Conservation (phyloP, 2,888 invertebrate genomes). For the Hedychridium roseum region DNA sequence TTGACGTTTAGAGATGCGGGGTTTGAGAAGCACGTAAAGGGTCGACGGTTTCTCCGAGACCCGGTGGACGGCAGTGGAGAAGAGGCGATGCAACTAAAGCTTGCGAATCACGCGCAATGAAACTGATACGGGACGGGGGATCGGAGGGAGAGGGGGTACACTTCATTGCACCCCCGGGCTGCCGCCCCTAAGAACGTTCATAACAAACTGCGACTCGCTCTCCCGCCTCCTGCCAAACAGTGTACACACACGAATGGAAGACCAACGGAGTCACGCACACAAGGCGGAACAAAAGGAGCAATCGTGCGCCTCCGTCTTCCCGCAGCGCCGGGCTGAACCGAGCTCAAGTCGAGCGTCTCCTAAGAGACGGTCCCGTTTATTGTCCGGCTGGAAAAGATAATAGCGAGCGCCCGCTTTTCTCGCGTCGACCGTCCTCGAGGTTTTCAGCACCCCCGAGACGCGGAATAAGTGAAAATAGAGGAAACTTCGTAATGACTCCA, state of each 20-base stretch:
- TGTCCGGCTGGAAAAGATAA: not conserved
- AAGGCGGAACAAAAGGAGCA: slow-evolving; percentile 10
- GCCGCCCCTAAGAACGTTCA: slow-evolving; percentile 18
- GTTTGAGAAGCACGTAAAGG: too few relatives aligned
- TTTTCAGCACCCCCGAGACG: too few relatives aligned
- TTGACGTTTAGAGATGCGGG: too few relatives aligned
- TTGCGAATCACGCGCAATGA: slow-evolving; percentile 22
- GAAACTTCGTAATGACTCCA: not conserved
- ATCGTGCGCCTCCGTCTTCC: slow-evolving; percentile 14
- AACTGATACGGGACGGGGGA: slow-evolving; percentile 18
- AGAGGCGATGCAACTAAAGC: slow-evolving; percentile 13
- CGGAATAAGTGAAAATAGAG: slow-evolving; percentile 2
- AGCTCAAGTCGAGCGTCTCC: slow-evolving; percentile 16
- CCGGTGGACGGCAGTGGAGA: too few relatives aligned
- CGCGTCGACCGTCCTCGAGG: too few relatives aligned
- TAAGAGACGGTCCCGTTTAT: slow-evolving; percentile 15
- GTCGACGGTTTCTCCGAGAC: too few relatives aligned
- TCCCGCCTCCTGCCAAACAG: not conserved
- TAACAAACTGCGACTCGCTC: slow-evolving; percentile 21
- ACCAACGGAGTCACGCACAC: slow-evolving; percentile 6
- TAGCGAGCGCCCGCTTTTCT: too few relatives aligned
- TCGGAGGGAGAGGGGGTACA: not conserved
- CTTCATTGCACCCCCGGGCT: slow-evolving; percentile 13
- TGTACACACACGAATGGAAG: not conserved
- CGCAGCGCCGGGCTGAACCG: slow-evolving; percentile 7